phyloP scores from a whole-genome alignment of 2,113 vertebrate species.

The Vanacampus margaritifer region DNA sequence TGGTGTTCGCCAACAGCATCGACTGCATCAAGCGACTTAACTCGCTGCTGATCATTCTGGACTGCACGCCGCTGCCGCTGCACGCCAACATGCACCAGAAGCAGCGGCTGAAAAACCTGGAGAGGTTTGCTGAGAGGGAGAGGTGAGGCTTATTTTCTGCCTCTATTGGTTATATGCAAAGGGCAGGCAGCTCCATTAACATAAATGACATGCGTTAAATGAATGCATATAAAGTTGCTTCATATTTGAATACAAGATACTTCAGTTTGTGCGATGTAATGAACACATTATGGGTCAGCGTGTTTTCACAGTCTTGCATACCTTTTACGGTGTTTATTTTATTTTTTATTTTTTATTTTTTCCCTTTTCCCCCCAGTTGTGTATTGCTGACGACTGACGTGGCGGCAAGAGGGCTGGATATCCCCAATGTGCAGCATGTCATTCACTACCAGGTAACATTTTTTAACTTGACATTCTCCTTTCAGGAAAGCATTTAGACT shows the following conservation, averaged over 20 bases:
- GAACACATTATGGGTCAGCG: no score
- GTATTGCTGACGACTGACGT: constrained; percentile 95
- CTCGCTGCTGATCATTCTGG: constrained; percentile 86
- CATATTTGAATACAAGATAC: no score
- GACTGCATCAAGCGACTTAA: constrained; percentile 92
- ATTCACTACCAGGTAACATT: constrained; percentile 93
- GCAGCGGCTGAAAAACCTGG: constrained; percentile 92
- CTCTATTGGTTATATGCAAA: background rate
- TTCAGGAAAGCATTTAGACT: background rate
- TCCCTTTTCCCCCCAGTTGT: constrained; percentile 82
- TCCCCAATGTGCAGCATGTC: constrained; percentile 92
- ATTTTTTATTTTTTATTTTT: no score
- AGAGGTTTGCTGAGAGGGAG: constrained; percentile 86
- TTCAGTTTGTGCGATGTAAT: no score
- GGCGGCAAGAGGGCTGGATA: constrained; percentile 92
- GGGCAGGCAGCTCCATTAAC: no score
- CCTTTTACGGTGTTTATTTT: background rate
- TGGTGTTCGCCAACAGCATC: constrained; percentile 98
- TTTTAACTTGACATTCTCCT: background rate
- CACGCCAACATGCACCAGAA: constrained; percentile 99
- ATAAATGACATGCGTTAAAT: no score
- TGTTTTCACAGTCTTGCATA: no score
- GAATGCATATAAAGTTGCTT: no score
- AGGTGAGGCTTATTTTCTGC: constrained; percentile 72
- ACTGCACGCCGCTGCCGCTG: constrained; percentile 80